Conservation (phyloP, 2,113 vertebrate species). For the Odontesthes bonariensis region DNA sequence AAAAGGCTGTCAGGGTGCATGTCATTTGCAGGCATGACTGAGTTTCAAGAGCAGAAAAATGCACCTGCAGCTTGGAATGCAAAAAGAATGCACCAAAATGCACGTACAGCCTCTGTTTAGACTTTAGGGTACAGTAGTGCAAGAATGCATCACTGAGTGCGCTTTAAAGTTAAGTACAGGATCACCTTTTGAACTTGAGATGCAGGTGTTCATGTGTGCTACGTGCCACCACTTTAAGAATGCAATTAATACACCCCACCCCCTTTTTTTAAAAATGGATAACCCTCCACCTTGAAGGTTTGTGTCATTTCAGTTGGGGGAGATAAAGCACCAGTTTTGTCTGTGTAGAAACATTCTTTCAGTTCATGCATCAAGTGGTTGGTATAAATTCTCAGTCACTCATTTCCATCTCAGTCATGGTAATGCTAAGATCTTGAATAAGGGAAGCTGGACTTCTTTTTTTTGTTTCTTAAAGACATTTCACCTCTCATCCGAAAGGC, state of each 20-base stretch:
- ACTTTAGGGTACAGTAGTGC: slow-evolving; percentile 1
- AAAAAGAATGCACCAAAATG: background rate
- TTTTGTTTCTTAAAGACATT: too few species aligned
- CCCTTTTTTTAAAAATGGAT: background rate
- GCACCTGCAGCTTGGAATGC: slow-evolving; percentile 6
- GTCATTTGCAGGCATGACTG: background rate
- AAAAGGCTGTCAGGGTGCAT: background rate
- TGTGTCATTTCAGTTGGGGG: too few species aligned
- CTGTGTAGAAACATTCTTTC: background rate
- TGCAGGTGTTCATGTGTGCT: background rate
- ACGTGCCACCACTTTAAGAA: slow-evolving; percentile 12
- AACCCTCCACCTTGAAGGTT: background rate
- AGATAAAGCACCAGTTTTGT: too few species aligned
- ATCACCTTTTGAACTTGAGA: background rate
- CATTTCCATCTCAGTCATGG: too few species aligned
- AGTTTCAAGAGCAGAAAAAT: background rate
- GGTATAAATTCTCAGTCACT: too few species aligned
- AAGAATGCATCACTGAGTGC: background rate
- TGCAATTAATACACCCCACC: background rate
- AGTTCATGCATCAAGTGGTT: background rate
- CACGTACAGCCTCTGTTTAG: background rate
- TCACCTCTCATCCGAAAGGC: too few species aligned
- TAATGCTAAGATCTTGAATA: too few species aligned
- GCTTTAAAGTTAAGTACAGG: background rate
- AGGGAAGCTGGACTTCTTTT: too few species aligned